Percentiles rank a stretch among this genome's conserved stretches.
These are phyloP conservation scores for Nineta flava DNA, from an alignment of 2,888 invertebrate genomes.

Conservation along the genomic window DNA sequence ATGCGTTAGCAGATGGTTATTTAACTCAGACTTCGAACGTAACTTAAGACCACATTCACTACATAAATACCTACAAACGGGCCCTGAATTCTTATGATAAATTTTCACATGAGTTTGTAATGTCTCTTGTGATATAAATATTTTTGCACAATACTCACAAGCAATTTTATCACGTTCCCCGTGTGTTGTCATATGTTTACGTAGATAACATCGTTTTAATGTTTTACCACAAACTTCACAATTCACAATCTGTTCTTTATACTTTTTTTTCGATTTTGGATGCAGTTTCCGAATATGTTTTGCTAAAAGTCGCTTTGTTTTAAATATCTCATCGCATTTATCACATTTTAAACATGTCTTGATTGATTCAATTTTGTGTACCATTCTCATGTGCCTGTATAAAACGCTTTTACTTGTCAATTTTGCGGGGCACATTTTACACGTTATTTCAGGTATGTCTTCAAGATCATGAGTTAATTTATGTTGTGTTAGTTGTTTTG, in stretches of 20 bases:
- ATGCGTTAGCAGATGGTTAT: neutral
- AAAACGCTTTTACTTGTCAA: neutral
- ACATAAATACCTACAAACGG: neutral
- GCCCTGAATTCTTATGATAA: neutral
- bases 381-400: neutral
- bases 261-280: neutral
- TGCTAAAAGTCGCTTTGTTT: neutral
- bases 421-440: too few relatives aligned
- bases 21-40: neutral
- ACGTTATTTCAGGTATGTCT: too few relatives aligned
- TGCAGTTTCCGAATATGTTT: neutral
- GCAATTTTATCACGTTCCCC: neutral
- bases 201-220: neutral
- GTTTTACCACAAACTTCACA: slow-evolving; percentile 1
- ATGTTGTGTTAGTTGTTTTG: too few relatives aligned
- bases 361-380: neutral
- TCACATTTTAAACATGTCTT: neutral
- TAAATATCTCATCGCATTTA: neutral
- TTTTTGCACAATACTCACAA: neutral
- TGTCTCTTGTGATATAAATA: neutral
- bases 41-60: neutral
- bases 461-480: too few relatives aligned
- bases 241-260: neutral
- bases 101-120: neutral
- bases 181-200: neutral